Evolutionary conservation across 2,888 invertebrate species (phyloP).

Genomic region (Bembecia ichneumoniformis): DNA sequence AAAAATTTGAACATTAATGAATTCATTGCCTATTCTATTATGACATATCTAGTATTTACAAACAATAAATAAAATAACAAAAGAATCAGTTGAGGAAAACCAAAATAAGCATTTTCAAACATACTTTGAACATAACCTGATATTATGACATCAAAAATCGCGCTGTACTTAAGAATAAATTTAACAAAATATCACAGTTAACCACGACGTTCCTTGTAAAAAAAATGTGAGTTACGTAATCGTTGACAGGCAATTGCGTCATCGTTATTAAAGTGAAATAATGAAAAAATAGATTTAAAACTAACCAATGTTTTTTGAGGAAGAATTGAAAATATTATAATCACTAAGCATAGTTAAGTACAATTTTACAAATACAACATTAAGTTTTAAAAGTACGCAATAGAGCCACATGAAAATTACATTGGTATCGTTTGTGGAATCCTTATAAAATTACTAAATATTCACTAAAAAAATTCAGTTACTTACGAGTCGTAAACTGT

Average conservation of each 20-base stretch:
- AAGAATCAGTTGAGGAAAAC: constrained; percentile 39
- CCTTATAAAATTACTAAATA: constrained; percentile 20
- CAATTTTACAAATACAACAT: constrained; percentile 62
- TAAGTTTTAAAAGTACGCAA: constrained; percentile 52
- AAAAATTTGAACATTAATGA: constrained; percentile 47
- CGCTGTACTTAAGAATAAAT: constrained; percentile 60
- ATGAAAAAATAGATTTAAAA: constrained; percentile 9
- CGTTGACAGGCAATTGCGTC: background rate
- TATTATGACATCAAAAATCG: constrained; percentile 42
- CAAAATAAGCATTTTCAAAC: constrained; percentile 32
- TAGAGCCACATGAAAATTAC: constrained; percentile 43
- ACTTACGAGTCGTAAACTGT: constrained; percentile 22
- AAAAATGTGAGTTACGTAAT: constrained; percentile 16
- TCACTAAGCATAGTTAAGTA: constrained; percentile 59
- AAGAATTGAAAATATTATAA: constrained; percentile 31
- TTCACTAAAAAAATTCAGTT: constrained; percentile 15
- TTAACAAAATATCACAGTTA: constrained; percentile 73
- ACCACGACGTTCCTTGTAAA: constrained; percentile 58
- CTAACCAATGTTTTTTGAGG: constrained; percentile 11
- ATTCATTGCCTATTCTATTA: constrained; percentile 31
- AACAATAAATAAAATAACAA: constrained; percentile 69
- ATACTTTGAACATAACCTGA: constrained; percentile 32
- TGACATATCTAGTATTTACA: constrained; percentile 57
- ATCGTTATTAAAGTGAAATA: constrained; percentile 11
- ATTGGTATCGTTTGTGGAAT: constrained; percentile 51